Base-by-base conservation (phyloP, 2,888 invertebrate genomes). In the Frankliniella intonsa region DNA sequence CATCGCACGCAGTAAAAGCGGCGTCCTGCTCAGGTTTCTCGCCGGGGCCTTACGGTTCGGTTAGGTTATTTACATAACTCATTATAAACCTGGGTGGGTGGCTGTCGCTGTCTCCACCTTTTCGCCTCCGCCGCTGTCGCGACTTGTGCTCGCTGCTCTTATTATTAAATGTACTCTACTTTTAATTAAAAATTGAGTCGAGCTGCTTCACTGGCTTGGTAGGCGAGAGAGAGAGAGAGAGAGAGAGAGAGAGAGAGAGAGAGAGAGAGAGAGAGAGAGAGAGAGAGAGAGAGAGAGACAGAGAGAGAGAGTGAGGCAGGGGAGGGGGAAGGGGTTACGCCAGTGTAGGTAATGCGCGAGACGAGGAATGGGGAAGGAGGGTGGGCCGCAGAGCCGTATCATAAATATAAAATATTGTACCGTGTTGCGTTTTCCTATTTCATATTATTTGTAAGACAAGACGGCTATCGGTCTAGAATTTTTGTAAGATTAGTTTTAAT, bases 151-250 rank as follows among this genome's bases (percentile, higher is more conserved):
- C 38, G 38, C 38, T 5, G 38, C 38, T 38, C 38, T 38, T 38
- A 22, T 76, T 76, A 76, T 76, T 76, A 76, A 76, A 76, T 76
- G 38, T 38, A 76, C 22, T 76, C 22, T 76, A 22, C 22, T 76
- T 76, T 76, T 76, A 76, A 76, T 76, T 76, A 76, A 76, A 76
- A 76, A 76, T 76, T 76, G 69, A 76, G 69, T 22, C 69, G 7
- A 62, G 19, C 62, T 7, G 62, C 62, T 62, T 25, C 69, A 12
- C 69, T 25, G 69, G 11, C 25, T 38, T 38, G 38, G 38, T 38
- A 38, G 38, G 38, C 51, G 51, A 14, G 51, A 51, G 51, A 51
- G 51, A 14, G 51, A 51, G 14, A 14, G 51, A 51, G 14, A 14
- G 51, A 51, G 51, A 51, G 51, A 51, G 51, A 14, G 51, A 51